Evolutionary conservation across 2,113 vertebrate genomes (phyloP), one percentile per base, ranked within the genome.

Genomic region (Prinia subflava): DNA sequence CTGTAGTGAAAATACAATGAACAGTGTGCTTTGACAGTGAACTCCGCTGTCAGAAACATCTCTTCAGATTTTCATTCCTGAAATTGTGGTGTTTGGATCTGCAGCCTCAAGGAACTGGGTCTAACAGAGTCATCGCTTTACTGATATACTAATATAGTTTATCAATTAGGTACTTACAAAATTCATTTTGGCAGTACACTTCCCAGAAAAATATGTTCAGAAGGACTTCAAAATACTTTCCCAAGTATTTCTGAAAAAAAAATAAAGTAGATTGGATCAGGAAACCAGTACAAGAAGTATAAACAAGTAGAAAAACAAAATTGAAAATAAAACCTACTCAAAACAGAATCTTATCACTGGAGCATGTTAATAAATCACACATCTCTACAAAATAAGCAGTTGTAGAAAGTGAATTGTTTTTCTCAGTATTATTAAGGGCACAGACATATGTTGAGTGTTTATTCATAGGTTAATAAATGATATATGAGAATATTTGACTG

Each of bases 111-210:
- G 71, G 35, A 81, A 17, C 52, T 70, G 59, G 31, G 9, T 42
- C 46, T 57, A 80, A 15, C 64, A 75, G 10, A 21, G 44, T 71
- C 21, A 39, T 41, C 4, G 4, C 1, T 89, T 86, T 44, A 53
- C 18, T 57, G 21, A 50, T 12, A 33, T 55, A 33, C 5, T 53
- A 55, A 60, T 8, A 25, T 0, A 82, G 13, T n/a, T 82, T 46
- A 70, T 56, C 24, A 64, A 15, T 28, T 27, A 41, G 50, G 12
- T 70, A 49, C 97, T 97, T 94, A 98, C 98, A 84, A 22, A 63
- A 19, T 8, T 91, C 97, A 97, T 97, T 21, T 90, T 79, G 74
- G 19, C 18, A 28, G 50, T 41, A 33, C 9, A 7, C 30, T 69
- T 21, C 56, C 60, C 25, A 83, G 42, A 68, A 95, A 41, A 15